Percentiles rank a stretch among this genome's conserved stretches.
Evolutionary conservation across 2,797 vertebrate genomes (phyloP).

Genomic region (Toxotes lorentzi): DNA sequence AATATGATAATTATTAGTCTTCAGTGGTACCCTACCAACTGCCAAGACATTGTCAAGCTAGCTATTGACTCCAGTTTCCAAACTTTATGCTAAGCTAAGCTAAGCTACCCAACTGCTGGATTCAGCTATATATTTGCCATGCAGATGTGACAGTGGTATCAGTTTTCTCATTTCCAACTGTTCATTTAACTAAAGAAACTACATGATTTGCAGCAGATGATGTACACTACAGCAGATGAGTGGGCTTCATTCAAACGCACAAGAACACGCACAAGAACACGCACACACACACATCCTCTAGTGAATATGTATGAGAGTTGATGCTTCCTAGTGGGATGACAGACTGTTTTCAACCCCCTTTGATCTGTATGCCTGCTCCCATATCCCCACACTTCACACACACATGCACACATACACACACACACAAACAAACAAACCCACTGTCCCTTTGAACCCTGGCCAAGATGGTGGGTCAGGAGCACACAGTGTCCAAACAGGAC

Average conservation of each 20-base stretch:
- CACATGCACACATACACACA: slow-evolving; percentile 32
- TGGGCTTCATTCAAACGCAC: slow-evolving; percentile 31
- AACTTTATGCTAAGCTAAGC: neutral
- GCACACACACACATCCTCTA: slow-evolving; percentile 24
- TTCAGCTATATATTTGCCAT: neutral
- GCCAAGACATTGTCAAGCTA: neutral
- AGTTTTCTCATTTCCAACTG: neutral
- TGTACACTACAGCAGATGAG: slow-evolving; percentile 20
- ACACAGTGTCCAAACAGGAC: slow-evolving; percentile 47
- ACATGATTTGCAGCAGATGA: slow-evolving; percentile 9
- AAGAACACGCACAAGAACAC: neutral
- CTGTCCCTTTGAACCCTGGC: slow-evolving; percentile 73
- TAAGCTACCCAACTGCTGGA: neutral
- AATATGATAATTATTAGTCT: neutral
- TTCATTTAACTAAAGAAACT: slow-evolving; percentile 2
- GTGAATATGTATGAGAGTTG: slow-evolving; percentile 72
- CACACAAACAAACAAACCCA: slow-evolving; percentile 41
- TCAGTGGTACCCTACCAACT: neutral
- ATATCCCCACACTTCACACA: slow-evolving; percentile 15
- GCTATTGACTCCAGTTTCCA: neutral
- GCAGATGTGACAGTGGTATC: neutral
- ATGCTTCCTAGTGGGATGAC: slow-evolving; percentile 68
- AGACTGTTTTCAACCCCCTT: slow-evolving; percentile 71
- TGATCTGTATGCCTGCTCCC: slow-evolving; percentile 66
- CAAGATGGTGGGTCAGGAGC: slow-evolving; percentile 64